Evolutionary conservation across 2,797 vertebrate genomes (phyloP), one percentile per base, ranked within the genome.

Genomic region (Octomys mimax): DNA sequence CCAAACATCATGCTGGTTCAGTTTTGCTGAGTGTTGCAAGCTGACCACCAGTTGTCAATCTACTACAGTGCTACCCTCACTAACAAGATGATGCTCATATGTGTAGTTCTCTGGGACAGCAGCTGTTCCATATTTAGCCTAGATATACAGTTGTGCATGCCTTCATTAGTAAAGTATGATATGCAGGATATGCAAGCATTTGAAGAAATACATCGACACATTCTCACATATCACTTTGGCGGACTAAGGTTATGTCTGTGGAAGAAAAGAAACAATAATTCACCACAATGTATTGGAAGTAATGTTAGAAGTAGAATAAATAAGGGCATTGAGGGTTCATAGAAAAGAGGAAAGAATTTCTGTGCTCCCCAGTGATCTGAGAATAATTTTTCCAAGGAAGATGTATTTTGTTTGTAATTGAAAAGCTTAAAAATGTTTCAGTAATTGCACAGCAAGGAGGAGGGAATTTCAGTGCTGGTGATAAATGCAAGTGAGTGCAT

Each of bases 301-400:
- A 31, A 95, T 36, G 88, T 91, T 80, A 66, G 49, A 84, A 89
- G 21, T 9, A 68, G 68, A 68, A 54, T 91, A 79, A 39, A 70
- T 31, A 42, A 24, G 33, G 46, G 11, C 77, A 89, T 61, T 89
- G 57, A 91, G 46, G 95, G 75, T 83, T 94, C 87, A 93, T 11
- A 91, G 33, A 84, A 86, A 49, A 61, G 39, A 89, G 42, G 18
- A 83, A 83, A 36, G 33, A 59, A 91, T 97, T 13, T 22, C 33
- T 75, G 5, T 39, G 24, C 1, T 54, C 22, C 33, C 46, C 75
- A 64, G 24, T 8, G 42, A 18, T 62, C n/a, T 89, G 80, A 92
- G 54, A 87, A 89, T 66, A 21, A 85, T 94, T 89, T 46, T 87
- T 84, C 14, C 33, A 57, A 71, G 54, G 9, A 85, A 5, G 31